Evolutionary conservation across 1,140 invertebrate species (phyloP), one percentile per base, ranked within the genome.

Genomic region (Cydia amplana): DNA sequence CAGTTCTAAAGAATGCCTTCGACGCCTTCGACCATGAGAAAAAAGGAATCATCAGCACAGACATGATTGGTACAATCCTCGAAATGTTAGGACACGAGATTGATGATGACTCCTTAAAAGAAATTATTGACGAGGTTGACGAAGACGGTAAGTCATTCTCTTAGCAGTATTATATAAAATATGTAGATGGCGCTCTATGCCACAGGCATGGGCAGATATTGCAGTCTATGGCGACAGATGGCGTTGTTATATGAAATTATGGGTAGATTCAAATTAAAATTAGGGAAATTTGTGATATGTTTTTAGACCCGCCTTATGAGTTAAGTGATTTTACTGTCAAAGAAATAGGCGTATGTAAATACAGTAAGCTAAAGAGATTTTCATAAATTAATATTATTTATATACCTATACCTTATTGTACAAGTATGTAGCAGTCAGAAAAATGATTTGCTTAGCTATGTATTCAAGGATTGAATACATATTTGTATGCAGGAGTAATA

Each of bases 21-120:
- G 96, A 97, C 83, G 97, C 97, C 77, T 98, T 98, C 88, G 97
- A 98, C 89, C 96, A 96, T 49, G 96, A 97, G 55, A 97, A 97
- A 85, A 97, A 96, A 83, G 97, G 97, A 16, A 95, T 94, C 80
- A 97, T 98, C 64, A 95, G 95, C 77, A 96, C 96, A 6, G 94
- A 95, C 43, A 97, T 97, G 95, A 96, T 98, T 74, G 95, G 95
- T 16, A 97, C 96, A 60, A 97, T 98, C 85, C 93, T 98, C 0
- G 94, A 95, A 70, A 97, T 97, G 94, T 91, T 98, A 87, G 97
- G 97, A 1, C 96, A 97, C 75, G 95, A 96, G 81, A 94, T 97
- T 75, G 95, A 95, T 73, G 95, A 96, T 63, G 95, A 96, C n/a
- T 95, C 95, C 79, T 93, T 98, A 55, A 93, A 95, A 65, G 95